Percentiles rank a stretch among this genome's conserved stretches.
These are phyloP conservation scores for Pteropus rufus DNA, from an alignment of 2,797 vertebrate genomes.

Conservation along the genomic window DNA sequence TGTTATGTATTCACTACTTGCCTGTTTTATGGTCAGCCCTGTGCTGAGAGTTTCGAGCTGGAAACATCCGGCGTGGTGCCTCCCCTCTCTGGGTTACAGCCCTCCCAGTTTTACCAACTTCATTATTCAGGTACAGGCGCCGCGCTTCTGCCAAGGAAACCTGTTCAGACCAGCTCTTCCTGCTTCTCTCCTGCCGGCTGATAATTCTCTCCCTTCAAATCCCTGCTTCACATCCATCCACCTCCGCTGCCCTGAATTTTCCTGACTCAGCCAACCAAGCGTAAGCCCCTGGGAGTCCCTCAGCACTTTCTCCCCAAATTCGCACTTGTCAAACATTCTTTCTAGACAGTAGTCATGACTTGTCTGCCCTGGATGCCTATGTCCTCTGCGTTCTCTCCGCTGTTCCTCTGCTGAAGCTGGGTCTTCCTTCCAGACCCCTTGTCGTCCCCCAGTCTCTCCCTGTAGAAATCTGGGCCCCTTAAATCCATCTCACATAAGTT, in stretches of 20 bases:
- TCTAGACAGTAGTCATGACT: not conserved
- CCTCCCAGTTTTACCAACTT: not conserved
- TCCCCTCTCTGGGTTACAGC: not conserved
- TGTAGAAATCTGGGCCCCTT: not conserved
- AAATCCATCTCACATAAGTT: not conserved
- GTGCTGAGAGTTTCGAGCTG: not conserved
- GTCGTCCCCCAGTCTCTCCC: not conserved
- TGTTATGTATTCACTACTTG: fast-evolving
- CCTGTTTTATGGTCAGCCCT: not conserved
- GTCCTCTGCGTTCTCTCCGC: not conserved
- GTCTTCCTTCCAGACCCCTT: not conserved
- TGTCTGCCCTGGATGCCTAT: not conserved
- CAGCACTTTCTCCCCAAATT: not conserved
- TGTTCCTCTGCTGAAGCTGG: not conserved
- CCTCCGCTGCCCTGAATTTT: not conserved
- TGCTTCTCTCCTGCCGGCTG: not conserved
- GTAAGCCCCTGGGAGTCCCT: not conserved
- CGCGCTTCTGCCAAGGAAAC: not conserved
- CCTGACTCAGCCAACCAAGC: not conserved
- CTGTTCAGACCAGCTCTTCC: not conserved
- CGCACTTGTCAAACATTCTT: not conserved
- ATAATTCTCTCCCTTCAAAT: not conserved
- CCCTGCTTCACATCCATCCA: not conserved
- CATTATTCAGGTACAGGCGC: not conserved
- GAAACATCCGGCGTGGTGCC: not conserved